A percentile compares a stretch with the other conserved stretches of the same genome.
Conservation (phyloP, 2,888 invertebrate genomes). For the Amiota mariae region DNA sequence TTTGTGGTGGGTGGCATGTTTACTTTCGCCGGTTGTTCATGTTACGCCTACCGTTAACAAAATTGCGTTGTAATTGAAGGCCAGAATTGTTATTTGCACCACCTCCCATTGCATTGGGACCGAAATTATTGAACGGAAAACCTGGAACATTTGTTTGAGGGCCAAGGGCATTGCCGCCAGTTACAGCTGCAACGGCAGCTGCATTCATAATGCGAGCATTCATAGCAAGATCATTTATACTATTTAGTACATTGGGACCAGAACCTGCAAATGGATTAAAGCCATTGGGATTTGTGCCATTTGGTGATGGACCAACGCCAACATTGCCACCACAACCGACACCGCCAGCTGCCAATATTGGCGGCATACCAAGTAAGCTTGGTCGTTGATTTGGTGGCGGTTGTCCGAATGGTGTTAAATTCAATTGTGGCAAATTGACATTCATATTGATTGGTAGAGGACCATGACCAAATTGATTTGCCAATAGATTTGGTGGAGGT, state of each 20-base stretch:
- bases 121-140: constrained; percentile 42
- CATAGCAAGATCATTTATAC: constrained; percentile 44
- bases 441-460: not conserved
- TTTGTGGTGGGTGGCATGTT: not conserved
- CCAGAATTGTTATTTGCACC: constrained; percentile 33
- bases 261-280: constrained; percentile 57
- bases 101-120: constrained; percentile 34
- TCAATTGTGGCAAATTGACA: constrained; percentile 32
- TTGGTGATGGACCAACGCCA: constrained; percentile 19
- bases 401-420: constrained; percentile 58
- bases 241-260: constrained; percentile 34
- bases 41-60: constrained; percentile 40
- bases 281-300: constrained; percentile 48
- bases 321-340: constrained; percentile 36
- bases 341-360: constrained; percentile 75
- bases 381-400: constrained; percentile 72
- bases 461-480: constrained; percentile 34
- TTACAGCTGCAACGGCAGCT: constrained; percentile 35
- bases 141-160: constrained; percentile 5
- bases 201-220: constrained; percentile 38
- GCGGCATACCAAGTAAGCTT: constrained; percentile 77
- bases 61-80: constrained; percentile 39
- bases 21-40: constrained; percentile 49
- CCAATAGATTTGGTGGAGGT: constrained; percentile 64
- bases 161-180: constrained; percentile 4